These are phyloP conservation scores for Melanostoma scalare DNA, from an alignment of 2,888 invertebrate species.

Conservation along the genomic window DNA sequence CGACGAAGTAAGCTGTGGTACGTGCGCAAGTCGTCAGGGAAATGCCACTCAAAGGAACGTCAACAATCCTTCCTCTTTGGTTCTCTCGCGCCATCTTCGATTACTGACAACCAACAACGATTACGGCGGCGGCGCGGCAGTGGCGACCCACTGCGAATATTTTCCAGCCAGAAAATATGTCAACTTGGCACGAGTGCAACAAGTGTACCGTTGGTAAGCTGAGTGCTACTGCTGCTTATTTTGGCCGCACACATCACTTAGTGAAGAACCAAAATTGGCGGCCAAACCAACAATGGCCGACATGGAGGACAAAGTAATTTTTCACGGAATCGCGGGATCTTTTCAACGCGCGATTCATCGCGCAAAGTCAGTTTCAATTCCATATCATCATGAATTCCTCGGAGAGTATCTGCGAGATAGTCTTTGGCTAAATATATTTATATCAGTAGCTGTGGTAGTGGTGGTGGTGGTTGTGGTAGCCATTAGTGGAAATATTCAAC, in stretches of 20 bases:
- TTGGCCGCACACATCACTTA: conserved; percentile 31
- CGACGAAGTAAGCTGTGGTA: conserved; percentile 28
- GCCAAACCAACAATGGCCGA: conserved; percentile 35
- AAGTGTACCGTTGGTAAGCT: conserved; percentile 51
- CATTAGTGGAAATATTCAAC: conserved; percentile 55
- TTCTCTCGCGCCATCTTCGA: conserved; percentile 38
- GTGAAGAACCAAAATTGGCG: conserved; percentile 58
- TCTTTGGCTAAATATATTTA: background rate
- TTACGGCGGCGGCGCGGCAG: background rate
- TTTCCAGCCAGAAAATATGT: conserved; percentile 56
- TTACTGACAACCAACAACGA: conserved; percentile 5
- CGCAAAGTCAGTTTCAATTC: conserved; percentile 19
- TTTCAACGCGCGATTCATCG: conserved; percentile 22
- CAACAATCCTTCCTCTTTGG: conserved; percentile 51
- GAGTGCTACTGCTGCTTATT: conserved; percentile 24
- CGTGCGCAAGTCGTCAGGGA: conserved; percentile 69
- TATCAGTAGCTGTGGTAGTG: background rate
- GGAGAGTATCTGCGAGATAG: conserved; percentile 32
- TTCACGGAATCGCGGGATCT: conserved; percentile 50
- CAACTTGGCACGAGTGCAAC: conserved; percentile 65
- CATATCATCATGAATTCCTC: conserved; percentile 54
- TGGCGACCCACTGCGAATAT: conserved; percentile 46
- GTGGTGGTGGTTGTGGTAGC: conserved; percentile 15
- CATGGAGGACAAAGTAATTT: conserved; percentile 49
- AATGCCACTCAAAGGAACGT: conserved; percentile 71